Evolutionary conservation across 2,113 vertebrate genomes (phyloP).

Genomic region (Psettodes erumei): DNA sequence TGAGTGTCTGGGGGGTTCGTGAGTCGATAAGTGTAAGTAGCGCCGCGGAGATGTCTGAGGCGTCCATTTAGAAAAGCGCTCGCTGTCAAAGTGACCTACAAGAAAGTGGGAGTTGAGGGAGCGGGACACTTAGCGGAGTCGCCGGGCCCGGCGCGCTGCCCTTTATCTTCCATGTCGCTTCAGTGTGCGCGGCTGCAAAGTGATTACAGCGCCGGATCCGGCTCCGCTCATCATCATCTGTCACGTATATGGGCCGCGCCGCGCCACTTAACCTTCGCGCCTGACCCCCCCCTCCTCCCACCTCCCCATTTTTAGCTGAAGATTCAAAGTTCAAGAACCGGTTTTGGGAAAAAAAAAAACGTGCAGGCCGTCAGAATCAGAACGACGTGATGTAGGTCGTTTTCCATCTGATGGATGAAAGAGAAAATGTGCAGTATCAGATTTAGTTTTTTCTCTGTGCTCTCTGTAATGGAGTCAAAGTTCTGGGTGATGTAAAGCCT

Average conservation of each 20-base stretch:
- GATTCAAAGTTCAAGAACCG: background rate
- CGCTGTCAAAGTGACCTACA: constrained; percentile 68
- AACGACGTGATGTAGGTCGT: too few relatives aligned
- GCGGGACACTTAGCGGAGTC: constrained; percentile 24
- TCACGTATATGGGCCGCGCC: constrained; percentile 53
- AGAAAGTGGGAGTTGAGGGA: constrained; percentile 43
- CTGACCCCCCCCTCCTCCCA: constrained; percentile 14
- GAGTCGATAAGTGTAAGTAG: background rate
- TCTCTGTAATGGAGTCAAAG: too few relatives aligned
- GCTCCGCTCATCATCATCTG: constrained; percentile 65
- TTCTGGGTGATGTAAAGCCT: background rate
- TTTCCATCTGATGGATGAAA: too few relatives aligned
- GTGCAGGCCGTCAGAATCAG: too few relatives aligned
- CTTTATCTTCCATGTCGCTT: constrained; percentile 58
- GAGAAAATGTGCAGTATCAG: too few relatives aligned
- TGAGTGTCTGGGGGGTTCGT: too few relatives aligned
- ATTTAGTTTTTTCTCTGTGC: too few relatives aligned
- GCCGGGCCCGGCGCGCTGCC: constrained; percentile 29
- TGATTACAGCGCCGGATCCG: constrained; percentile 51
- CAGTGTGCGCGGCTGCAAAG: constrained; percentile 27
- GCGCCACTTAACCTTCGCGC: constrained; percentile 69
- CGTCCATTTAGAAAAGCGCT: constrained; percentile 41
- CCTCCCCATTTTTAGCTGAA: too few relatives aligned
- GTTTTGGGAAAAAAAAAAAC: too few relatives aligned
- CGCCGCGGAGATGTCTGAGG: background rate